These are phyloP conservation scores for Odontamblyopus lacepedii DNA, from an alignment of 2,797 vertebrate species.

Conservation along the genomic window DNA sequence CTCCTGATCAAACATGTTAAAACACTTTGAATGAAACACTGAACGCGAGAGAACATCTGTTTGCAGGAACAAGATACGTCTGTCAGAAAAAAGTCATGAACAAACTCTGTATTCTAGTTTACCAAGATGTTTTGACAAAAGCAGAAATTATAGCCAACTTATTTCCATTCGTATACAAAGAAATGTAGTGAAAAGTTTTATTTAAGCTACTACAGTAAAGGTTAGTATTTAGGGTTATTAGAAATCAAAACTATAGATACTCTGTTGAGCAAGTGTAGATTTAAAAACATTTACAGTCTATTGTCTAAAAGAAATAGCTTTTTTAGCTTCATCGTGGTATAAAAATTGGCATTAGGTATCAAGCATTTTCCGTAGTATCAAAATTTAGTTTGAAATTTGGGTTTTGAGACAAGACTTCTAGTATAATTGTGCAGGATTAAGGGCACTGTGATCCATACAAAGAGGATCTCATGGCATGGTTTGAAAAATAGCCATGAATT, in stretches of 20 bases:
- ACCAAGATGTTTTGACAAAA: constrained; percentile 2
- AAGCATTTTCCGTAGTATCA: too few species aligned
- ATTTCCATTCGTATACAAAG: neutral
- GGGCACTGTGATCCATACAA: neutral
- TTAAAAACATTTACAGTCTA: too few species aligned
- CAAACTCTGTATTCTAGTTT: constrained; percentile 7
- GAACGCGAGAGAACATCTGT: constrained; percentile 30
- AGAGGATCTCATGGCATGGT: neutral
- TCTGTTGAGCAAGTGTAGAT: too few species aligned
- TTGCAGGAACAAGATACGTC: constrained; percentile 16
- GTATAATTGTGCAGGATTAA: constrained; percentile 3
- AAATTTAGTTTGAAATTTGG: too few species aligned
- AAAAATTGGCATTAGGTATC: neutral
- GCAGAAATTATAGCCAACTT: neutral
- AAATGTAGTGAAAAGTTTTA: neutral
- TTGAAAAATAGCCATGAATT: constrained; percentile 29
- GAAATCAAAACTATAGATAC: too few species aligned
- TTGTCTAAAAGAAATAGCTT: too few species aligned
- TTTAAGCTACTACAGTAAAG: neutral
- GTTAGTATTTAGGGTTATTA: too few species aligned
- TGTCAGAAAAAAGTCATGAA: constrained; percentile 16
- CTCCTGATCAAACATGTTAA: constrained; percentile 13
- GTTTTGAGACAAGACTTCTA: neutral
- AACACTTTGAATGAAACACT: constrained; percentile 13
- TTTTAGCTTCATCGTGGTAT: neutral